Evolutionary conservation across 2,888 invertebrate genomes (phyloP).

Genomic region (Cryptocheilus praepositus): DNA sequence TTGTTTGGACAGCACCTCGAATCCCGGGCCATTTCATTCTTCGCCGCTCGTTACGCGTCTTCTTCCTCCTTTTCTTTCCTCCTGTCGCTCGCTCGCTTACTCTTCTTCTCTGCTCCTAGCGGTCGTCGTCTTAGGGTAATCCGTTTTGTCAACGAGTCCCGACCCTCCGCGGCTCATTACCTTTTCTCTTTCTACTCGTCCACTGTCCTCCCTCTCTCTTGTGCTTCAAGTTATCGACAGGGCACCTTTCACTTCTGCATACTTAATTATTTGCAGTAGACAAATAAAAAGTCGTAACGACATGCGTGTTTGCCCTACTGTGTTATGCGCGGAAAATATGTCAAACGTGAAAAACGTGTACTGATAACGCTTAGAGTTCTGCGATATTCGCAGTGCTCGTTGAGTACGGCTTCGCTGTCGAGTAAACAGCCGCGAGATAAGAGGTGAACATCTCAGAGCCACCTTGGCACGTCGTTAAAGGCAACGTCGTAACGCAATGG

Average conservation of each 20-base stretch:
- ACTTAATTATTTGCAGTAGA: background rate
- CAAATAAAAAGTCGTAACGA: background rate
- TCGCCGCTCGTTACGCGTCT: constrained; percentile 47
- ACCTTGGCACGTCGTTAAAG: constrained; percentile 24
- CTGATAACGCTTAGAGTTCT: constrained; percentile 8
- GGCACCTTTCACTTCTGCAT: background rate
- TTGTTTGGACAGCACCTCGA: constrained; percentile 72
- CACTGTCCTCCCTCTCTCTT: constrained; percentile 8
- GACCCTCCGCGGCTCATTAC: constrained; percentile 66
- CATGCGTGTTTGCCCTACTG: background rate
- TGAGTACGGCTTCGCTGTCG: constrained; percentile 37
- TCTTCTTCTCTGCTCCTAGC: constrained; percentile 41
- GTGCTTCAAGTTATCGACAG: background rate
- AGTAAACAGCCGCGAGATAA: constrained; percentile 52
- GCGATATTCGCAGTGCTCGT: constrained; percentile 30
- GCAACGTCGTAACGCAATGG: constrained; percentile 18
- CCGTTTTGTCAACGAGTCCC: constrained; percentile 72
- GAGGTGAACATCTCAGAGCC: constrained; percentile 23
- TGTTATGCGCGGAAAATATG: constrained; percentile 1
- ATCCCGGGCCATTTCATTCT: constrained; percentile 66
- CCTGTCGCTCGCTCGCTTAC: constrained; percentile 27
- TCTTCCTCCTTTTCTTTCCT: constrained; percentile 27
- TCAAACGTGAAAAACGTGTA: too few species aligned
- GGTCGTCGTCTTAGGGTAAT: constrained; percentile 67
- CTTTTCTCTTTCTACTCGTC: constrained; percentile 46